Base-by-base conservation (phyloP, 2,888 invertebrate genomes). In the Sarcophaga caerulescens region DNA sequence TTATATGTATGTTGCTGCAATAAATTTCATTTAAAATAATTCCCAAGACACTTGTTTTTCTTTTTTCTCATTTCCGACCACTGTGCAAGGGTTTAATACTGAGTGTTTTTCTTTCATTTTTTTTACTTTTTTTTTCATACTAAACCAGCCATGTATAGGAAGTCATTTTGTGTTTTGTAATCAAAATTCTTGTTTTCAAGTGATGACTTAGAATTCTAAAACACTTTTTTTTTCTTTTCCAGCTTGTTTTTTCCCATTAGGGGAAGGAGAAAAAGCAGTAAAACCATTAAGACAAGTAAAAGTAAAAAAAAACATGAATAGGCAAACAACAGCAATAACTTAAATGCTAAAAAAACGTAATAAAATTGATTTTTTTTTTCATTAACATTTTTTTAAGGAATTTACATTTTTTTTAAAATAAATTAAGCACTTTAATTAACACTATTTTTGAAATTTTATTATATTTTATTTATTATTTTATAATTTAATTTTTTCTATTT, bases 161-260 rank as follows among this genome's bases (percentile, higher is more conserved):
- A 66, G 59, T 80, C 59, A 69, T 69, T 83, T 74, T 69, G 65
- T 82, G 74, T 80, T 85, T 83, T 79, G 73, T 47, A 80, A 73
- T 77, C 63, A 77, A 80, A 83, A 71, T 83, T 75, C 25, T 75
- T 82, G 5, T 71, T 79, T 71, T 71, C 45, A 62, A 68, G 23
- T 73, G 65, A 62, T 66, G 81, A 85, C 82, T 85, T 85, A 62
- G 66, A 75, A 81, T 85, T 80, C 44, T 77, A 65, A 80, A 73
- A 70, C 19, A 65, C 63, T 82, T 21, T 45, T 52, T 52, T 52
- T 47, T 35, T 35, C 35, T 3, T 35, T 2, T 1, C 35, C 35
- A 74, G 4, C 25, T 65, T 25, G 59, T 52, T 52, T 52, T 47
- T 17, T 0, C 35, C 17, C 14, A 14, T 52, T 14, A 52, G 17